These are phyloP conservation scores for Catharus minimus DNA, from an alignment of 2,113 vertebrate species.

Conservation along the genomic window DNA sequence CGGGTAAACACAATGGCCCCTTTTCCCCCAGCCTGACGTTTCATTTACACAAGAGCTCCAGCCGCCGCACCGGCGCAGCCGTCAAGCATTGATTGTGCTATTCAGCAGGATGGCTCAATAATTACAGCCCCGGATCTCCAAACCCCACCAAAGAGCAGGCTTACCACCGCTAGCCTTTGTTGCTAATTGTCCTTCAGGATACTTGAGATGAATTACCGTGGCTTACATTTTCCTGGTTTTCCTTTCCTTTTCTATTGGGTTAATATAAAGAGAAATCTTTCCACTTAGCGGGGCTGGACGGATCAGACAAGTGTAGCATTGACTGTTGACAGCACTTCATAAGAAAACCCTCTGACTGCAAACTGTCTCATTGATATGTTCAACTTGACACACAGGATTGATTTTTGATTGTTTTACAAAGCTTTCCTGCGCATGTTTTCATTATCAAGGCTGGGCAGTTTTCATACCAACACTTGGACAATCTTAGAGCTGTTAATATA, in stretches of 20 bases:
- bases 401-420: conserved; percentile 55
- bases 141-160: conserved; percentile 60
- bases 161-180: conserved; percentile 63
- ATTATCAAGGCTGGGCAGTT: conserved; percentile 31
- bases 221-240: conserved; percentile 55
- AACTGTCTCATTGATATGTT: conserved; percentile 52
- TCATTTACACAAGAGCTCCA: conserved; percentile 52
- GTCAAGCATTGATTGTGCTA: conserved; percentile 62
- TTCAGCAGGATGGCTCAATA: conserved; percentile 66
- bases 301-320: conserved; percentile 54
- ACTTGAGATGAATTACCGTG: conserved; percentile 68
- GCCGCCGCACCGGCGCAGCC: conserved; percentile 38
- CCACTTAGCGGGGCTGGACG: conserved; percentile 38
- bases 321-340: conserved; percentile 62
- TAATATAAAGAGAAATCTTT: conserved; percentile 51
- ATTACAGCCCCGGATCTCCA: conserved; percentile 67
- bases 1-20: conserved; percentile 52
- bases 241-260: conserved; percentile 43
- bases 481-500: conserved; percentile 37
- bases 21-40: conserved; percentile 46
- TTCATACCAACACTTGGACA: conserved; percentile 28
- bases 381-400: conserved; percentile 32
- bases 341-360: conserved; percentile 53
- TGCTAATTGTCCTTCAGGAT: conserved; percentile 71
- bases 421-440: conserved; percentile 26